phyloP scores from a whole-genome alignment of 2,797 vertebrate genomes.

The Melanotaenia maccullochi region DNA sequence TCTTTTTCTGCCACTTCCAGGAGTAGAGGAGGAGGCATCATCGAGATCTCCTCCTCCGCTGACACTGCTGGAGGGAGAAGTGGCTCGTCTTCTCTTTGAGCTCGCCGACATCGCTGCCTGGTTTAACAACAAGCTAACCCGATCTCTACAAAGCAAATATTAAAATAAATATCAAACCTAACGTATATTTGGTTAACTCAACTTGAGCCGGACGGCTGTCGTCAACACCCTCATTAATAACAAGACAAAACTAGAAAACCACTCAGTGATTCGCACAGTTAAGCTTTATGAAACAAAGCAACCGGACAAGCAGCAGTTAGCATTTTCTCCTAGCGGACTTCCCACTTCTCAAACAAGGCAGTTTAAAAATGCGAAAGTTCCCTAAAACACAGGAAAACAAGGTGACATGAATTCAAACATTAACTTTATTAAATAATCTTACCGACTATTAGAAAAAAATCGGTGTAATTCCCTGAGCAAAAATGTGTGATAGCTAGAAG shows the following conservation, averaged over 20 bases:
- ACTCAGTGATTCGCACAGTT: conserved; percentile 18
- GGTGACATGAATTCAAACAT: rapidly evolving
- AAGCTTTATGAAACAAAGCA: conserved; percentile 71
- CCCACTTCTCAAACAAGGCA: conserved; percentile 5
- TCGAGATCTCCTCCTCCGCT: conserved; percentile 95
- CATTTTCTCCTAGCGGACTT: conserved; percentile 29
- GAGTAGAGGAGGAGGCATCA: conserved; percentile 88
- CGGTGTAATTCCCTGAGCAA: conserved; percentile 73
- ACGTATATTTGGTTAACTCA: not conserved
- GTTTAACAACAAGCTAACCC: conserved; percentile 56
- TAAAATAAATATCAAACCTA: not conserved
- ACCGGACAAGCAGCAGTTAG: conserved; percentile 51
- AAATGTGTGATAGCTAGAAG: conserved; percentile 48
- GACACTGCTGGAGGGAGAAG: conserved; percentile 95
- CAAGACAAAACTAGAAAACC: not conserved
- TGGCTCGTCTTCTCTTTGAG: conserved; percentile 96
- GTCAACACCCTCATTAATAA: not conserved
- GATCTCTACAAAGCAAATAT: conserved; percentile 39
- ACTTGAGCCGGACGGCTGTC: rapidly evolving
- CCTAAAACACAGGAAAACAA: rapidly evolving
- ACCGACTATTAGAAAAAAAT: conserved; percentile 53
- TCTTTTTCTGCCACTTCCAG: conserved; percentile 92
- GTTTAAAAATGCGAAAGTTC: not conserved
- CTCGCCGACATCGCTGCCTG: conserved; percentile 84
- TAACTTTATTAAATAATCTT: not conserved